Base-by-base conservation (phyloP, 2,113 vertebrate genomes). In the Gallinago paraguaiae region DNA sequence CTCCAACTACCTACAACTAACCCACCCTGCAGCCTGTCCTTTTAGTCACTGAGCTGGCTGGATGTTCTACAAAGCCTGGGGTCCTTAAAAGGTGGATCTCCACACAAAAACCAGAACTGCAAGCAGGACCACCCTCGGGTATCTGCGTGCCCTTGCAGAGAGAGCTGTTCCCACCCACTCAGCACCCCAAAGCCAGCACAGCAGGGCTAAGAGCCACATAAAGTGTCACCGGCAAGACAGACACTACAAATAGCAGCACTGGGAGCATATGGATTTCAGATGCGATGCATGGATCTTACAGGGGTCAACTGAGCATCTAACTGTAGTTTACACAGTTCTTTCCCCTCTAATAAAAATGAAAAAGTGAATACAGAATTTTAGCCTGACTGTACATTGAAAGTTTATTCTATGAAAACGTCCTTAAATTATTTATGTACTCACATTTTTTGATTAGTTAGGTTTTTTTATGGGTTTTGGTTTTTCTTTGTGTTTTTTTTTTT, bases 81-180 rank as follows among this genome's bases (percentile, higher is more conserved):
- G 72, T 7, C 57, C 50, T 30, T 16, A 7, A 10, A 74, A 64
- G 68, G 27, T 2, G 33, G 17, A 16, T 5, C 31, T 64, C n/a
- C 39, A 5, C 28, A 17, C 43, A 10, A 33, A 20, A 3, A 3
- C 1, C 65, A 61, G 16, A 18, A 6, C 10, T 5, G 13, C 0
- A 7, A 33, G 37, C 43, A 31, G 59, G 54, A 33, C 1, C 23
- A 48, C 59, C 37, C 27, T 28, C 4, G 1, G 6, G 10, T 10
- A 14, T 4, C 41, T 2, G 4, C 0, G 45, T 60, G 87, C 28
- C 76, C 76, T n/a, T 39, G 71, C 50, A 75, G 69, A 28, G 3
- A 7, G 41, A 43, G n/a, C 16, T 19, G 61, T 13, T 43, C 67
- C 57, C 61, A 8, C 5, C 35, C 45, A 72, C 63, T 61, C 88